These are phyloP conservation scores for Mermis nigrescens DNA, from an alignment of 2,888 invertebrate genomes.

Conservation along the genomic window DNA sequence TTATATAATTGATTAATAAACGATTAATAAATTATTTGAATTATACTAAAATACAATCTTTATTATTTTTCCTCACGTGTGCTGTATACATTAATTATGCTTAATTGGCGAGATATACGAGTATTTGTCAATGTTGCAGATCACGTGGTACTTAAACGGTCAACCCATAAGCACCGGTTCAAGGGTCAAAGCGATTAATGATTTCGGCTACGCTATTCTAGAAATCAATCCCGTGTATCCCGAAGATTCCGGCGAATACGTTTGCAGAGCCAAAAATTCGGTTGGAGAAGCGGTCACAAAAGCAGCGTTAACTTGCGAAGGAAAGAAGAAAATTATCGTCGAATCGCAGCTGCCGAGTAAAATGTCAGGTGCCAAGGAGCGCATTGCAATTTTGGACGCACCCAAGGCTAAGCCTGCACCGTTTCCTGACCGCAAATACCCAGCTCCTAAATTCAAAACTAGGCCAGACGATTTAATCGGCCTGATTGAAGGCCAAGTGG, in stretches of 20 bases:
- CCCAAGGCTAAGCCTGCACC: slow-evolving; percentile 19
- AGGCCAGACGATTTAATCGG: slow-evolving; percentile 63
- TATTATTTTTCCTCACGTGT: no score
- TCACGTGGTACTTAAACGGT: slow-evolving; percentile 74
- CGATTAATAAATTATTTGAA: no score
- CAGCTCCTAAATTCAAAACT: slow-evolving; percentile 69
- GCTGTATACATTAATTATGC: no score
- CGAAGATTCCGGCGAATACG: slow-evolving; percentile 46
- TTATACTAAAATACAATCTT: no score
- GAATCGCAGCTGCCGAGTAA: slow-evolving; percentile 76
- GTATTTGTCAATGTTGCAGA: no score
- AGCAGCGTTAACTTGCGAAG: slow-evolving; percentile 65
- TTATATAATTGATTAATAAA: no score
- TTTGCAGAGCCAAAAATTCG: slow-evolving; percentile 21
- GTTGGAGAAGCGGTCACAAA: slow-evolving; percentile 56
- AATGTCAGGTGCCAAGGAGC: slow-evolving; percentile 60
- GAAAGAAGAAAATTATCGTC: slow-evolving; percentile 58
- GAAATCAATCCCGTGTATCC: slow-evolving; percentile 84
- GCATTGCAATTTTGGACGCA: slow-evolving; percentile 69
- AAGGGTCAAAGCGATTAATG: slow-evolving; percentile 80
- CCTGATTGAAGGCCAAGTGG: slow-evolving; percentile 79
- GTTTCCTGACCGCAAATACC: slow-evolving; percentile 45
- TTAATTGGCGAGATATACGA: no score
- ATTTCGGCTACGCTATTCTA: slow-evolving; percentile 88
- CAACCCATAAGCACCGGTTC: slow-evolving; percentile 73